Evolutionary conservation across 2,888 invertebrate species (phyloP).

Genomic region (Lampropteryx suffumata): DNA sequence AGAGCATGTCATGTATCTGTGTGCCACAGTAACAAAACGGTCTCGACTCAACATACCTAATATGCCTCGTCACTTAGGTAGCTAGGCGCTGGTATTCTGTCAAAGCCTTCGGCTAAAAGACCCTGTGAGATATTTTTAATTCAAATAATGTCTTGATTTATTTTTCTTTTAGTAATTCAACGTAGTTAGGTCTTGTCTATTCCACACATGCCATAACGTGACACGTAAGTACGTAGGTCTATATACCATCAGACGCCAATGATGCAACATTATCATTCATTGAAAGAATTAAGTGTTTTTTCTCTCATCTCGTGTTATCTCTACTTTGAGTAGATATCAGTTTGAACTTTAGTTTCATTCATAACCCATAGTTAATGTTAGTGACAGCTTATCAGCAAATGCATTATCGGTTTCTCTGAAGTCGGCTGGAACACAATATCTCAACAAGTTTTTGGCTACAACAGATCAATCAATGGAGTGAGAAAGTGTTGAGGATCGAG

Average conservation of each 20-base stretch:
- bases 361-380: conserved; percentile 29
- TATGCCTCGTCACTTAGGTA: too few species aligned
- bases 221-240: too few species aligned
- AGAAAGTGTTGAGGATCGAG: conserved; percentile 1
- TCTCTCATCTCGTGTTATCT: conserved; percentile 1
- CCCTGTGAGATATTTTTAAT: too few species aligned
- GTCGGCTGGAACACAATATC: conserved; percentile 36
- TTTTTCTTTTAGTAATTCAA: too few species aligned
- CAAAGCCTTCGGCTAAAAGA: too few species aligned
- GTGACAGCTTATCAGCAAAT: conserved; percentile 26
- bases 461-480: neutral
- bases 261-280: conserved; percentile 1
- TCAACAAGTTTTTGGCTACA: conserved; percentile 42
- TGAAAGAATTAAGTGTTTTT: neutral
- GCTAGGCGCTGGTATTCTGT: too few species aligned
- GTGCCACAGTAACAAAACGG: too few species aligned
- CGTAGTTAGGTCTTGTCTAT: too few species aligned
- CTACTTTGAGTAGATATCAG: conserved; percentile 9
- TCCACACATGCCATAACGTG: too few species aligned
- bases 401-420: conserved; percentile 36
- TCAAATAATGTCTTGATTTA: too few species aligned
- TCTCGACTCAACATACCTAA: too few species aligned
- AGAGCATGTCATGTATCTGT: too few species aligned
- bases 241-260: neutral
- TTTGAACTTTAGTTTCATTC: conserved; percentile 32